Conservation (phyloP, 2,888 invertebrate species). For the Rhagonycha fulva region DNA sequence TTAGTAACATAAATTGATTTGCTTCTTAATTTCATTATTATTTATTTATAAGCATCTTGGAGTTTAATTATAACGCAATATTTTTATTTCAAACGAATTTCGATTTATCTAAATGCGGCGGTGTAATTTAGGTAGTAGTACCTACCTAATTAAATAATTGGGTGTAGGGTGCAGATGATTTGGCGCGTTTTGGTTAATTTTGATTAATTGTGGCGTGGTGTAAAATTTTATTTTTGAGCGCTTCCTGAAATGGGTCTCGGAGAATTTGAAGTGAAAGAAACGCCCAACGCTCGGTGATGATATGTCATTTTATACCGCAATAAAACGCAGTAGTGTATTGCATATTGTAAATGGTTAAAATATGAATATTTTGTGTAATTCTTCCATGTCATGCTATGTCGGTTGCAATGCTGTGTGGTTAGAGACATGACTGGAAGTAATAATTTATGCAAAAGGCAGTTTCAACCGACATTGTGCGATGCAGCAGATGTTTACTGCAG, state of each 20-base stretch:
- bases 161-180: too few species aligned
- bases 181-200: too few species aligned
- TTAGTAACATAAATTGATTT: neutral
- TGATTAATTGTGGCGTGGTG: too few species aligned
- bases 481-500: slow-evolving; percentile 34
- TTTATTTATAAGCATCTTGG: neutral
- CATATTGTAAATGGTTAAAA: neutral
- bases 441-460: slow-evolving; percentile 47
- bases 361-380: slow-evolving; percentile 7
- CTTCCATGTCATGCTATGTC: slow-evolving; percentile 12
- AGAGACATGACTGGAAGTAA: slow-evolving; percentile 36
- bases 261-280: neutral
- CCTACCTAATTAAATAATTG: too few species aligned
- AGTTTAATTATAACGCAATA: too few species aligned
- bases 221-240: neutral
- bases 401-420: slow-evolving; percentile 21
- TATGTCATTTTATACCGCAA: neutral
- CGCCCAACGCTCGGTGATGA: neutral
- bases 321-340: neutral
- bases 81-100: too few species aligned
- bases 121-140: too few species aligned
- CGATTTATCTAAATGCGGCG: too few species aligned
- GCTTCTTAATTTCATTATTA: neutral
- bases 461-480: slow-evolving; percentile 34
- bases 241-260: neutral